A percentile compares a stretch with the other conserved stretches of the same genome.
Conservation (phyloP, 2,888 invertebrate genomes). For the Ochropleura leucogaster region DNA sequence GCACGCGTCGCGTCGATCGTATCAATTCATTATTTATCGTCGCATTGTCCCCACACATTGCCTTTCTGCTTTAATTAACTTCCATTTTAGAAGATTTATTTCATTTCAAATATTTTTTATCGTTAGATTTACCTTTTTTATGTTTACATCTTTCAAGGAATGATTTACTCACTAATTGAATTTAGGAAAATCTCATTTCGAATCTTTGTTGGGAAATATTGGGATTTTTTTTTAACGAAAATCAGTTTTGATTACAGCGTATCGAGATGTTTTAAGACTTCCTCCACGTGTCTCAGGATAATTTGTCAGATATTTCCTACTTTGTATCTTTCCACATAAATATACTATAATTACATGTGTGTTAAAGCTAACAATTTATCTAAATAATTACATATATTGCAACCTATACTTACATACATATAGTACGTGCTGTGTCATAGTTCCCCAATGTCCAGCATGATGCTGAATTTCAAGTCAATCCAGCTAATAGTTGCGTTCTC, state of each 20-base stretch:
- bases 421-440: no score
- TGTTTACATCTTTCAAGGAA: not conserved
- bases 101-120: conserved; percentile 6
- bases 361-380: conserved; percentile 2
- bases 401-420: not conserved
- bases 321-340: conserved; percentile 15
- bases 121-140: not conserved
- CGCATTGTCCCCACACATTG: conserved; percentile 74
- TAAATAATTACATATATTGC: conserved; percentile 21
- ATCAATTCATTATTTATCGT: conserved; percentile 74
- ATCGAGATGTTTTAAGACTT: conserved; percentile 3
- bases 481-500: no score
- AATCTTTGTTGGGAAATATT: not conserved
- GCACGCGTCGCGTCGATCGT: conserved; percentile 76
- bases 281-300: conserved; percentile 18
- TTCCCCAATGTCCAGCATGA: no score
- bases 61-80: conserved; percentile 71
- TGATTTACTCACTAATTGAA: not conserved
- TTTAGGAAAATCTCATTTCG: not conserved
- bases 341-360: not conserved
- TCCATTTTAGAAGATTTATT: conserved; percentile 39
- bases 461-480: no score
- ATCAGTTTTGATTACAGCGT: not conserved
- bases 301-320: not conserved
- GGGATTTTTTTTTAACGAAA: not conserved